Conservation (phyloP, 2,888 invertebrate species). For the Drosophila siamana region DNA sequence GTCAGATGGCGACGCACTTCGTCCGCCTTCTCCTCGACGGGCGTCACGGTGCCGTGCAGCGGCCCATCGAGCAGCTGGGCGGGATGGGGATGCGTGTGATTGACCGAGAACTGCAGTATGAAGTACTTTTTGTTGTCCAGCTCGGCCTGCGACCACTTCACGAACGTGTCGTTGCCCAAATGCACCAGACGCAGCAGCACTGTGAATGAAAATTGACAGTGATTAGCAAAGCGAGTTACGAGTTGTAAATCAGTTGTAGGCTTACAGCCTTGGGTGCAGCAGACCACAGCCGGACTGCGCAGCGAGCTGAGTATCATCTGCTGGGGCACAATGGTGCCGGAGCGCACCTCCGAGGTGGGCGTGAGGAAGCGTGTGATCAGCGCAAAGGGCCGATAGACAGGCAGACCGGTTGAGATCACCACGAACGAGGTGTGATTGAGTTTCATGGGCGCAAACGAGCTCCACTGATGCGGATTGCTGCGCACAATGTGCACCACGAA, state of each 20-base stretch:
- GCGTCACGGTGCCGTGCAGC: conserved; percentile 74
- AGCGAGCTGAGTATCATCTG: conserved; percentile 82
- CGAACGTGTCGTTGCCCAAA: conserved; percentile 79
- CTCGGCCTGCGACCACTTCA: conserved; percentile 82
- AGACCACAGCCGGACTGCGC: conserved; percentile 82
- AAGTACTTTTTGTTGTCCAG: conserved; percentile 82
- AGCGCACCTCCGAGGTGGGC: conserved; percentile 77
- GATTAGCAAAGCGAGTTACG: background rate
- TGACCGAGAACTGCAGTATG: conserved; percentile 81
- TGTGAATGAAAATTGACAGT: conserved; percentile 7
- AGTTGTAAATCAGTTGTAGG: background rate
- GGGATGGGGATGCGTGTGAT: conserved; percentile 82
- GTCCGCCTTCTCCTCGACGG: conserved; percentile 73
- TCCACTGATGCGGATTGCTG: conserved; percentile 84
- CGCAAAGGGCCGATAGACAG: conserved; percentile 82
- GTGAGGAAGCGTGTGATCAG: conserved; percentile 83
- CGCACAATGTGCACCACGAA: conserved; percentile 84
- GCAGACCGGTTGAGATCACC: conserved; percentile 81
- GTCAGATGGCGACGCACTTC: conserved; percentile 75
- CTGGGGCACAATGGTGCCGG: conserved; percentile 70
- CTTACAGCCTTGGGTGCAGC: conserved; percentile 85
- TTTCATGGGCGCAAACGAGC: conserved; percentile 79
- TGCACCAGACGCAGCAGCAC: conserved; percentile 79
- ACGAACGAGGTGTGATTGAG: conserved; percentile 82
- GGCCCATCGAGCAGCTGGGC: conserved; percentile 62